phyloP scores from a whole-genome alignment of 2,113 vertebrate species.

The Plecotus auritus region DNA sequence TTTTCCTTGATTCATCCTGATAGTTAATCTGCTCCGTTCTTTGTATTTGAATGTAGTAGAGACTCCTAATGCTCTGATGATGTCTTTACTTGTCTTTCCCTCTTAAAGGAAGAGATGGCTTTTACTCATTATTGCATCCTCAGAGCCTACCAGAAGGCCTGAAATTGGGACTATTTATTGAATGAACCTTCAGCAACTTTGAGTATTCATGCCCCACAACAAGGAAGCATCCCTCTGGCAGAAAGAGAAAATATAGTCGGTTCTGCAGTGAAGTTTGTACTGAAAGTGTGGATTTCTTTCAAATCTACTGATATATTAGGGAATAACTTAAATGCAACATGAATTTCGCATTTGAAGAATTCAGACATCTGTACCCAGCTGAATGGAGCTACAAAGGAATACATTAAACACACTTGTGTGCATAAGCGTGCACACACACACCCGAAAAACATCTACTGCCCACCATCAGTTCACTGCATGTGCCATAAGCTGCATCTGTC shows the following conservation, averaged over 20 bases:
- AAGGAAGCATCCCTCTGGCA: not conserved
- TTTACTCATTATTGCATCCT: not conserved
- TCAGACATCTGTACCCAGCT: not conserved
- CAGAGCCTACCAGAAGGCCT: not conserved
- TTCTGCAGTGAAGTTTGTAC: not conserved
- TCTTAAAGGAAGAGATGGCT: not conserved
- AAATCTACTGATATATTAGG: not conserved
- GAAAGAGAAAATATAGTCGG: not conserved
- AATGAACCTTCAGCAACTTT: not conserved
- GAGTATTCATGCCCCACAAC: not conserved
- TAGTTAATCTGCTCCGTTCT: not conserved
- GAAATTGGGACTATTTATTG: not conserved
- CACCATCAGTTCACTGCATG: not conserved
- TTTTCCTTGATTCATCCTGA: not conserved
- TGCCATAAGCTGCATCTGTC: not conserved
- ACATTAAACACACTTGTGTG: not conserved
- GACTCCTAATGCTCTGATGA: not conserved
- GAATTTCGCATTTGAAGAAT: not conserved
- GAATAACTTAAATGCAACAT: not conserved
- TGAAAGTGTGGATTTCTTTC: not conserved
- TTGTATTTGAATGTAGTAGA: not conserved
- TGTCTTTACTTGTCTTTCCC: not conserved
- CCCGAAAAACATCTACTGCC: not conserved
- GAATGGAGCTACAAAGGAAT: not conserved
- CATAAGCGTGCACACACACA: fast-evolving